Evolutionary conservation across 2,888 invertebrate species (phyloP).

Genomic region (Hemithea aestivaria): DNA sequence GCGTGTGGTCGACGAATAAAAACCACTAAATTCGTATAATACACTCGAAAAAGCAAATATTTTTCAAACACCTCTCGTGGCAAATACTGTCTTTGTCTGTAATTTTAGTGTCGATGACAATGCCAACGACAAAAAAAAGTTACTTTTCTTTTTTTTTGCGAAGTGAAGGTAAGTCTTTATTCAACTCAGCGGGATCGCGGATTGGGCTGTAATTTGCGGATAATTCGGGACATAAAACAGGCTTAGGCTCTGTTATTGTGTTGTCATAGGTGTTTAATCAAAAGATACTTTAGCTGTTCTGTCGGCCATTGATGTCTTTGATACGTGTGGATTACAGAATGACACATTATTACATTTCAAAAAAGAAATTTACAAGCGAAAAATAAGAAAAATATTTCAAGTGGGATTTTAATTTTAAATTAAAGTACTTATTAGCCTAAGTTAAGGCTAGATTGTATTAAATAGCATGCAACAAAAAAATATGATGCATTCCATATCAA

Average conservation of each 20-base stretch:
- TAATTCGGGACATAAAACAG: conserved; percentile 55
- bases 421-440: too few relatives aligned
- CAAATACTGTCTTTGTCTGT: conserved; percentile 63
- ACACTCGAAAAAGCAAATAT: conserved; percentile 73
- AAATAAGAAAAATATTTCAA: too few relatives aligned
- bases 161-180: conserved; percentile 41
- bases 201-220: conserved; percentile 69
- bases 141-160: conserved; percentile 9
- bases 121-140: conserved; percentile 19
- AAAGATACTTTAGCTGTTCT: conserved; percentile 33
- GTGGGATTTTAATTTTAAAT: too few relatives aligned
- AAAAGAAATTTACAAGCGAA: too few relatives aligned
- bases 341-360: background rate
- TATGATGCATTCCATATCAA: too few relatives aligned
- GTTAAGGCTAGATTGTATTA: too few relatives aligned
- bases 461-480: too few relatives aligned
- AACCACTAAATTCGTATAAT: conserved; percentile 38
- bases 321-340: conserved; percentile 1
- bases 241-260: conserved; percentile 57
- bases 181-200: conserved; percentile 61
- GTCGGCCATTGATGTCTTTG: conserved; percentile 17
- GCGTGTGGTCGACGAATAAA: conserved; percentile 37
- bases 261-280: conserved; percentile 54
- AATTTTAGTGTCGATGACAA: conserved; percentile 74
- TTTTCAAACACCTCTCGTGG: conserved; percentile 71